A percentile compares a stretch with the other conserved stretches of the same genome.
Conservation (phyloP, 2,797 vertebrate genomes). For the Acanthiza pusilla region DNA sequence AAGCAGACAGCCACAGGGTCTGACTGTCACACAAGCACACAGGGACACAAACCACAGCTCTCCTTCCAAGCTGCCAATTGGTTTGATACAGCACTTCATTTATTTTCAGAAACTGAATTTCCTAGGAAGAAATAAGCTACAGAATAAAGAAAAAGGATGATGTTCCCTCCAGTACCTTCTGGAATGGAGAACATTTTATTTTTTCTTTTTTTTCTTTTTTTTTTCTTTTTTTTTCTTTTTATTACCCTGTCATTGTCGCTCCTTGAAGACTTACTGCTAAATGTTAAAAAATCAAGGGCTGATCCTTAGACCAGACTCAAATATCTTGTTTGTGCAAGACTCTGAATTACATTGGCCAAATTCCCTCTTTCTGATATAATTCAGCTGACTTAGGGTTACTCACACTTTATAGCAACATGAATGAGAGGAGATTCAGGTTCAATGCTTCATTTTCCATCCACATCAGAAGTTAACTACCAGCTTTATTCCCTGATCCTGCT, state of each 20-base stretch:
- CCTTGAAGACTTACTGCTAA: neutral
- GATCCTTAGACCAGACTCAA: neutral
- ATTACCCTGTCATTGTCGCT: neutral
- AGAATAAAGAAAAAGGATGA: neutral
- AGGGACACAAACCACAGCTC: neutral
- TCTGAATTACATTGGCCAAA: neutral
- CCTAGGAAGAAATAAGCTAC: neutral
- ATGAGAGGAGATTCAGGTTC: neutral
- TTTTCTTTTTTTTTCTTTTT: neutral
- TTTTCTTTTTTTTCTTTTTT: neutral
- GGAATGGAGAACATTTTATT: neutral
- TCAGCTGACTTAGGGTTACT: neutral
- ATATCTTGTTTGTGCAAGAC: neutral
- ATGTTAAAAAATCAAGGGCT: neutral
- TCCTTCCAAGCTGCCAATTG: fast-evolving
- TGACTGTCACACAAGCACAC: neutral
- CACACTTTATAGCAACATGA: neutral
- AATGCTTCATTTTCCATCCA: neutral
- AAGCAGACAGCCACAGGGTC: neutral
- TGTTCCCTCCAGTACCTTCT: neutral
- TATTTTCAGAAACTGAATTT: neutral
- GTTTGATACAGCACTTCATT: neutral
- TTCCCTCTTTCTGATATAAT: neutral
- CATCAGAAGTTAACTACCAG: neutral
- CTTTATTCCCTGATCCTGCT: conserved; percentile 2